These are phyloP conservation scores for Fopius arisanus DNA, from an alignment of 1,140 invertebrate genomes.

Conservation along the genomic window DNA sequence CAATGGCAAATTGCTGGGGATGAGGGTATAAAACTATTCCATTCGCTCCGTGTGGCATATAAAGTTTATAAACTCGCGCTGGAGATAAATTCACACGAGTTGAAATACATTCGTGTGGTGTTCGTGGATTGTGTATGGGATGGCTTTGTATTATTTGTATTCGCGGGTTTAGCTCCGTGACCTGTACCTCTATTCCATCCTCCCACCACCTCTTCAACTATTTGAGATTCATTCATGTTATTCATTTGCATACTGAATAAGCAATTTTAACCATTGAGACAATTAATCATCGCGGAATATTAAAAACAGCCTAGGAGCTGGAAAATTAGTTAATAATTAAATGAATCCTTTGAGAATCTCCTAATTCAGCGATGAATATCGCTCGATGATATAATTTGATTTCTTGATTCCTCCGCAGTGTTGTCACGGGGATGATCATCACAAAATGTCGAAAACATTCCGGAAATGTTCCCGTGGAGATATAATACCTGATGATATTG, in stretches of 20 bases:
- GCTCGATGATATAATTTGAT: no score
- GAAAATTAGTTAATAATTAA: no score
- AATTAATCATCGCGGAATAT: background rate
- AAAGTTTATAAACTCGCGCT: background rate
- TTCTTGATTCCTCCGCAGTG: no score
- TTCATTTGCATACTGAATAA: conserved; percentile 2
- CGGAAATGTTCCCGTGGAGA: no score
- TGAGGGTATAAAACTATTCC: background rate
- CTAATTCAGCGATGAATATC: no score
- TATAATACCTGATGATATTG: no score
- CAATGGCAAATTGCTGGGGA: background rate
- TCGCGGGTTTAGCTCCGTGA: background rate
- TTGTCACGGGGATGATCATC: no score
- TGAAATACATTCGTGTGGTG: background rate
- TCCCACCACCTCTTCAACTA: background rate
- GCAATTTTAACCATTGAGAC: background rate
- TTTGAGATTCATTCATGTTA: background rate
- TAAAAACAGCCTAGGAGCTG: no score
- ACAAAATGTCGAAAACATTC: no score
- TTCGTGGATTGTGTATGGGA: background rate
- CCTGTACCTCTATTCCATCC: background rate
- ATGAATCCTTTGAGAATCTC: no score
- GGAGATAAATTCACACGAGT: conserved; percentile 1
- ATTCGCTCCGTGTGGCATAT: background rate
- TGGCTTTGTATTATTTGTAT: background rate